Percentiles rank a stretch among this genome's conserved stretches.
Conservation (phyloP, 2,113 vertebrate species). For the Indri indri region DNA sequence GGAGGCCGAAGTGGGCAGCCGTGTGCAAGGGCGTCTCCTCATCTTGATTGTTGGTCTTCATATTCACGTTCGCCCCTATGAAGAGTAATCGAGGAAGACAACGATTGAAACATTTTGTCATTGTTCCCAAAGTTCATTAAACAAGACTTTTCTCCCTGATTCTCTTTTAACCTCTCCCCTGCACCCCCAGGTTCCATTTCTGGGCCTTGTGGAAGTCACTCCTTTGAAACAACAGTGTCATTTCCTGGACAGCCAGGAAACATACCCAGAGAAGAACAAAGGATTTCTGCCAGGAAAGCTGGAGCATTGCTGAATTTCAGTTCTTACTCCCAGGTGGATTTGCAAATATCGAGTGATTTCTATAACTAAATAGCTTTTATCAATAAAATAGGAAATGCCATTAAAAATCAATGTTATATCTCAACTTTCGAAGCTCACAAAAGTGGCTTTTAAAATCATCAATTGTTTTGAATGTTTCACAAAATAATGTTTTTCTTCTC, state of each 20-base stretch:
- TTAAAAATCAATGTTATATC: not conserved
- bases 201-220: not conserved
- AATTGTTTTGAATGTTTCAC: not conserved
- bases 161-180: not conserved
- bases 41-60: conserved; percentile 88
- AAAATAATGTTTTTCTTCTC: not conserved
- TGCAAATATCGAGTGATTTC: not conserved
- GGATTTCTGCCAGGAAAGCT: not conserved
- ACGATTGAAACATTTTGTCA: not conserved
- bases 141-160: not conserved
- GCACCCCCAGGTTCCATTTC: not conserved
- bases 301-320: accelerated
- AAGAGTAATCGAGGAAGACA: not conserved
- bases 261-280: not conserved
- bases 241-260: conserved; percentile 38
- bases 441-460: not conserved
- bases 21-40: conserved; percentile 93
- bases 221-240: conserved; percentile 69
- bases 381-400: not conserved
- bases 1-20: conserved; percentile 88
- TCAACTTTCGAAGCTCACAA: not conserved
- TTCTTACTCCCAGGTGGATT: not conserved
- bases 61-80: conserved; percentile 92
- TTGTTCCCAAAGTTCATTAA: not conserved
- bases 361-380: not conserved